These are phyloP conservation scores for Hyphantria cunea DNA, from an alignment of 1,140 invertebrate genomes.

Conservation along the genomic window DNA sequence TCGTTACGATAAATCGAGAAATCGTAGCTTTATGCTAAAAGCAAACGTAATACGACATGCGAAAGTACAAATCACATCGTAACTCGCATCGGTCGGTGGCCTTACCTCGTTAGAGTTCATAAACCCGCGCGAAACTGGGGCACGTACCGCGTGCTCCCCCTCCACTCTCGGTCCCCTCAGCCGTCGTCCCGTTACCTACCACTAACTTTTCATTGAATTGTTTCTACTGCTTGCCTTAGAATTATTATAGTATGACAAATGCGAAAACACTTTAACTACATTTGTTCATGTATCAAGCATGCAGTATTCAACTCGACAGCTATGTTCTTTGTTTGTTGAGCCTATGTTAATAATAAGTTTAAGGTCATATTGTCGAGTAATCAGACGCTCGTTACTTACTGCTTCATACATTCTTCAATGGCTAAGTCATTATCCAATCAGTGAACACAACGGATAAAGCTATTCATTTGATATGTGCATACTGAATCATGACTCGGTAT, in stretches of 20 bases:
- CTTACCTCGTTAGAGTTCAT: slow-evolving; percentile 81
- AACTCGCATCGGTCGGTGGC: slow-evolving; percentile 69
- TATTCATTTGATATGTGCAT: background rate
- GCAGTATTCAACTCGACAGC: background rate
- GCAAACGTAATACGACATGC: slow-evolving; percentile 30
- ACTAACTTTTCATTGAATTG: slow-evolving; percentile 74
- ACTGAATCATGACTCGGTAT: too few species aligned
- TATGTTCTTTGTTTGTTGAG: slow-evolving; percentile 31
- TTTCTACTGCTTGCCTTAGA: slow-evolving; percentile 39
- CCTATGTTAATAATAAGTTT: slow-evolving; percentile 26
- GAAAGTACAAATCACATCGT: slow-evolving; percentile 53
- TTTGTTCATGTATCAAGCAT: background rate
- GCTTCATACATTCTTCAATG: slow-evolving; percentile 21
- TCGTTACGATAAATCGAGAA: slow-evolving; percentile 66
- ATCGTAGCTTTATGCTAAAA: slow-evolving; percentile 39
- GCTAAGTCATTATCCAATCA: slow-evolving; percentile 16
- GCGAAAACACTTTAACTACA: slow-evolving; percentile 21
- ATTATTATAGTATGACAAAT: slow-evolving; percentile 18
- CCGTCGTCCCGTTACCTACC: slow-evolving; percentile 68
- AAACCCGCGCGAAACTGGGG: slow-evolving; percentile 78
- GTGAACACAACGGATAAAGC: background rate
- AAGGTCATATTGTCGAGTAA: slow-evolving; percentile 30
- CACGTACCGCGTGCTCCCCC: slow-evolving; percentile 73
- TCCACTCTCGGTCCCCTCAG: slow-evolving; percentile 46
- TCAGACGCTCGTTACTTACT: slow-evolving; percentile 22